Conservation (phyloP, 2,113 vertebrate species). For the Salvelinus fontinalis region DNA sequence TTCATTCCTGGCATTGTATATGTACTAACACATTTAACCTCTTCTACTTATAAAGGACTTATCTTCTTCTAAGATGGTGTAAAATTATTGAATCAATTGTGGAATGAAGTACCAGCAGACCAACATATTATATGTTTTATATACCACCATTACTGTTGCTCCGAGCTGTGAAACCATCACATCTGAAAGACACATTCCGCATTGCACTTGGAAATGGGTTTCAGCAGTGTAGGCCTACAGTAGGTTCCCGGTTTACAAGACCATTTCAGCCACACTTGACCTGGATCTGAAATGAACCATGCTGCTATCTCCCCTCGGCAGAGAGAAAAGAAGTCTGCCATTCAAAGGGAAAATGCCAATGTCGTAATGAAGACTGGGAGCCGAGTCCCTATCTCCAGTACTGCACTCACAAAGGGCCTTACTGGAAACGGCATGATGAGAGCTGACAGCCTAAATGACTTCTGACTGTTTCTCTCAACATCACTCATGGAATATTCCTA, state of each 20-base stretch:
- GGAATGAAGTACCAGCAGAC: background rate
- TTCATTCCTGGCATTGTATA: no score
- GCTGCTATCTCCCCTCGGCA: slow-evolving; percentile 10
- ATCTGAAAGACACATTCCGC: background rate
- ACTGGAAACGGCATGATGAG: slow-evolving; percentile 47
- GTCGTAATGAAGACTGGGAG: slow-evolving; percentile 51
- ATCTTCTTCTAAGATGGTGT: background rate
- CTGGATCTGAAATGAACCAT: slow-evolving; percentile 22
- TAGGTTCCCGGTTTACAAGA: slow-evolving; percentile 9
- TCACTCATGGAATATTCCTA: slow-evolving; percentile 62
- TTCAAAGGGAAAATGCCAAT: slow-evolving; percentile 33
- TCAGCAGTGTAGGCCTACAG: background rate
- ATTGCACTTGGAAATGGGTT: background rate
- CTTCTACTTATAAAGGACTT: background rate
- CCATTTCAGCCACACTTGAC: slow-evolving; percentile 17
- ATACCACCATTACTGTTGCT: no score
- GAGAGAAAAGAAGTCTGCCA: slow-evolving; percentile 20
- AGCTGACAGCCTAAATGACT: slow-evolving; percentile 57
- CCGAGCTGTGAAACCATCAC: background rate
- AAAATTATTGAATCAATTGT: background rate
- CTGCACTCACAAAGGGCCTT: slow-evolving; percentile 6
- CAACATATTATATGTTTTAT: no score
- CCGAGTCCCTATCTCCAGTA: background rate
- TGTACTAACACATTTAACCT: background rate
- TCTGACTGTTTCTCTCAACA: slow-evolving; percentile 58